Evolutionary conservation across 2,113 vertebrate genomes (phyloP).

Genomic region (Gambusia affinis): DNA sequence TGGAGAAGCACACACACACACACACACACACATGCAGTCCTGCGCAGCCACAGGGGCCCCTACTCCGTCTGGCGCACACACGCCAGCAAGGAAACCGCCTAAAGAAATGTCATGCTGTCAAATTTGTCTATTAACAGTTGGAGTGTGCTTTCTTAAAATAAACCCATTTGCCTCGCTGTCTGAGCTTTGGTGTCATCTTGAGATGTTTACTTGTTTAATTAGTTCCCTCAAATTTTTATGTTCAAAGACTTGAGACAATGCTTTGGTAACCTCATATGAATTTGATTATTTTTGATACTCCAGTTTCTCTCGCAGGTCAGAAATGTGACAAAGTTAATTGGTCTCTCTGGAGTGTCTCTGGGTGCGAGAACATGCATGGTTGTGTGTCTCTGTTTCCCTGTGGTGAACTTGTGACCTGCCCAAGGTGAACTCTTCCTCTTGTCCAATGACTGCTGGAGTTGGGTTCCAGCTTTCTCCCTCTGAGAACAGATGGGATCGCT

Average conservation of each 20-base stretch:
- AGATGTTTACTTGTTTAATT: slow-evolving; percentile 12
- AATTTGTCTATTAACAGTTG: neutral
- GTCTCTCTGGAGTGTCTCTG: too few species aligned
- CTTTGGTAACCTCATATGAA: neutral
- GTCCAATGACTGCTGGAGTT: too few species aligned
- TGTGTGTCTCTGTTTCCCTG: too few species aligned
- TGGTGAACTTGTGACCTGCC: too few species aligned
- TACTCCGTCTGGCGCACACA: neutral
- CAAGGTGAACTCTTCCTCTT: too few species aligned
- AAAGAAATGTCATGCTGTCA: slow-evolving; percentile 35
- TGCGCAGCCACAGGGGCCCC: neutral
- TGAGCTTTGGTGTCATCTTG: slow-evolving; percentile 6
- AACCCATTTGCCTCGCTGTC: slow-evolving; percentile 4
- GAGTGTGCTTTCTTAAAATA: neutral
- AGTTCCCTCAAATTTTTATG: slow-evolving; percentile 3
- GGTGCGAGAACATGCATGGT: too few species aligned
- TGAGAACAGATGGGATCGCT: too few species aligned
- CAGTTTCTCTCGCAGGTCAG: too few species aligned
- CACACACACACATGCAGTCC: neutral
- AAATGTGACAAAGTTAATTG: too few species aligned
- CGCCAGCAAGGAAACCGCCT: slow-evolving; percentile 16
- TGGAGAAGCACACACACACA: neutral
- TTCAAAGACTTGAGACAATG: neutral
- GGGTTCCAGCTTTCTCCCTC: too few species aligned
- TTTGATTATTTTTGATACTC: neutral